phyloP scores from a whole-genome alignment of 2,113 vertebrate species.

The Poeciliopsis retropinna region DNA sequence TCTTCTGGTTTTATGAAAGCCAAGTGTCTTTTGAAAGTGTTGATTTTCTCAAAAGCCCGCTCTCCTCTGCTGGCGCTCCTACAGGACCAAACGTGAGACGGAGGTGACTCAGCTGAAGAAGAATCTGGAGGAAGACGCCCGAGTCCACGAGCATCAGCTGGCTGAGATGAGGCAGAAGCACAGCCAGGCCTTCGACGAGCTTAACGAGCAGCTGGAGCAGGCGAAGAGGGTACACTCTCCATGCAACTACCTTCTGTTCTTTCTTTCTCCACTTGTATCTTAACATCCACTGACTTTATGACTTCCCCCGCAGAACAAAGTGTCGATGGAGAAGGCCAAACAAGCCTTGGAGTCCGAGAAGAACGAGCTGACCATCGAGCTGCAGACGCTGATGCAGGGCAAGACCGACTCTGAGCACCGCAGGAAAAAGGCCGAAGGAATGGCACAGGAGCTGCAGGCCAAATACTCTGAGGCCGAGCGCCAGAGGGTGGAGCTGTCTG shows the following conservation, averaged over 20 bases:
- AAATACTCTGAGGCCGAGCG: conserved; percentile 90
- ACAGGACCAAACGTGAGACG: conserved; percentile 92
- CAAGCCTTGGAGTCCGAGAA: conserved; percentile 92
- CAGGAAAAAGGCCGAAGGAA: conserved; percentile 90
- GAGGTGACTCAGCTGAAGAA: conserved; percentile 94
- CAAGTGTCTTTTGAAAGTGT: background rate
- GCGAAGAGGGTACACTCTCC: conserved; percentile 87
- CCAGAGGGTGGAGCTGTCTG: conserved; percentile 83
- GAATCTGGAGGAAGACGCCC: conserved; percentile 91
- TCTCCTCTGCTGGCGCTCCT: background rate
- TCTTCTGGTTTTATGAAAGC: background rate
- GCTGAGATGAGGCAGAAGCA: conserved; percentile 95
- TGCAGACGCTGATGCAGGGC: conserved; percentile 89
- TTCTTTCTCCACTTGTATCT: background rate
- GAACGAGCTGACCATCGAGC: conserved; percentile 90
- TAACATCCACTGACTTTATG: background rate
- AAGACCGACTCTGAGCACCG: conserved; percentile 94
- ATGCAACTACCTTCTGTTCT: background rate
- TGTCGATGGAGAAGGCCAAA: conserved; percentile 94
- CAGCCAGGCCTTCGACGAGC: conserved; percentile 90
- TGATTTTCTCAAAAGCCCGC: background rate
- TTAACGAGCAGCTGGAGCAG: conserved; percentile 97
- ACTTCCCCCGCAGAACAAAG: conserved; percentile 85
- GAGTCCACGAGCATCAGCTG: conserved; percentile 89
- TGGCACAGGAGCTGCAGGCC: conserved; percentile 91